These are phyloP conservation scores for Musca vetustissima DNA, from an alignment of 1,140 invertebrate species.

Conservation along the genomic window DNA sequence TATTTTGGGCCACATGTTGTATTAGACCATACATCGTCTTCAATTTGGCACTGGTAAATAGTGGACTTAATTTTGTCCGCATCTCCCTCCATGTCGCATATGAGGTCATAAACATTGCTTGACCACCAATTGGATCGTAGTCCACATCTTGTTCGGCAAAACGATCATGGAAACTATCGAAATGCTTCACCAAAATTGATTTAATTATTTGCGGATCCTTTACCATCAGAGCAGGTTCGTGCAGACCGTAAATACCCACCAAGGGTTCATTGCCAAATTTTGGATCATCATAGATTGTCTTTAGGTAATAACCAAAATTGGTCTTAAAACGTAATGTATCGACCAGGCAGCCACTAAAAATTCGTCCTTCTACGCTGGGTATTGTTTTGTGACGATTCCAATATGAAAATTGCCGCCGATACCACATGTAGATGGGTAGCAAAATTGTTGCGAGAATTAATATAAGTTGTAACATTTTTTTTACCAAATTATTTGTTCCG, in stretches of 20 bases:
- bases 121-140: slow-evolving; percentile 35
- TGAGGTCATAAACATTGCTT: slow-evolving; percentile 48
- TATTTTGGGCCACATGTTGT: slow-evolving; percentile 36
- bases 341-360: too few species aligned
- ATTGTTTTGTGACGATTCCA: slow-evolving; percentile 33
- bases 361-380: too few species aligned
- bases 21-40: slow-evolving; percentile 60
- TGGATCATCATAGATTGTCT: slow-evolving; percentile 37
- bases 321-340: slow-evolving; percentile 31
- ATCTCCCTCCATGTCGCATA: slow-evolving; percentile 58
- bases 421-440: too few species aligned
- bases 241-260: slow-evolving; percentile 55
- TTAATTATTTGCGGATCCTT: slow-evolving; percentile 59
- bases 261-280: slow-evolving; percentile 38
- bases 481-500: too few species aligned
- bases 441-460: too few species aligned
- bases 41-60: slow-evolving; percentile 61
- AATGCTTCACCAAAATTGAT: slow-evolving; percentile 58
- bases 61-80: slow-evolving; percentile 58
- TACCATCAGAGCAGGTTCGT: slow-evolving; percentile 56
- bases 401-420: slow-evolving; percentile 25
- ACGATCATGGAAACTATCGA: slow-evolving; percentile 50
- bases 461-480: too few species aligned
- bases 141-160: slow-evolving; percentile 39
- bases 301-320: slow-evolving; percentile 23